Base-by-base conservation (phyloP, 2,888 invertebrate species). In the Ceriagrion tenellum region DNA sequence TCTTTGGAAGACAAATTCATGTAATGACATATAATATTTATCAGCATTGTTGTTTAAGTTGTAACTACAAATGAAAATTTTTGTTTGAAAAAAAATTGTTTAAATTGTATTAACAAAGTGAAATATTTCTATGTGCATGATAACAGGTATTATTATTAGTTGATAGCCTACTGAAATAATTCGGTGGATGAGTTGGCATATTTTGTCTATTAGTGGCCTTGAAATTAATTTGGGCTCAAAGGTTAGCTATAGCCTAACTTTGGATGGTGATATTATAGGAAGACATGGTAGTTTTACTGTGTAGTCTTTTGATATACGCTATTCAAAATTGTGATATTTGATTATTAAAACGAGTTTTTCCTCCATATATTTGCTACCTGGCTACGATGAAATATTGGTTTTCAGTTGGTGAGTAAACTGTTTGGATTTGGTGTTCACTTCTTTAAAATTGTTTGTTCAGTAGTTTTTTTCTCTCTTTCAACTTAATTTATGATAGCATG, bases 321-420 rank as follows among this genome's bases (percentile, higher is more conserved):
- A 55, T 23, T 56, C 95, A 93, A 93, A 90, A 55, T 35, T 88
- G 88, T 95, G 88, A 95, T 93, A 59, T 30, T 81, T 91, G 63
- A 95, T 95, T 93, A 89, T 95, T 90, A 90, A 55, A 95, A 96
- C 96, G 96, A 96, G 96, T 96, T 95, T 96, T 96, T 96, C 96
- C 96, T 96, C 96, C 96, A 96, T 96, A 96, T 96, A 96, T 95
- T 95, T 95, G 81, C 95, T 95, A 95, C 95, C 95, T 96, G 96
- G 96, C 96, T 96, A 96, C 96, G 96, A 96, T 96, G 97, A 96
- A 96, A 96, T 96, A 96, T 96, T 96, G 96, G 96, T 96, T 96
- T 95, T 96, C 96, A 97, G 97, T 97, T 96, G 97, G 97, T 97
- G 96, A 97, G 97, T 97, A 96, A 96, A 95, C 96, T 96, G 95